These are phyloP conservation scores for Drosophila nr. fundita DNA, from an alignment of 2,888 invertebrate genomes.

Conservation along the genomic window DNA sequence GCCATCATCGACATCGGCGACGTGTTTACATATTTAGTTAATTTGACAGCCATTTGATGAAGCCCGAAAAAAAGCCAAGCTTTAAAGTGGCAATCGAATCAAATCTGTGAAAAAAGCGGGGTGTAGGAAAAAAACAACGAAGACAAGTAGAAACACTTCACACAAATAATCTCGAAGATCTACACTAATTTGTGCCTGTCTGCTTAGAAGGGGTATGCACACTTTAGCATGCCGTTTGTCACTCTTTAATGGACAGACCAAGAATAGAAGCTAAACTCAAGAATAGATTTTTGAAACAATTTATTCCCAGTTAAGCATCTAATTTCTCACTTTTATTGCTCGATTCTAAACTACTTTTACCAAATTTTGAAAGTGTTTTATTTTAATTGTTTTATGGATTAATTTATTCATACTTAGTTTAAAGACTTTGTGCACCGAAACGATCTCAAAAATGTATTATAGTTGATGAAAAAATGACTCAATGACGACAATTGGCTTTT, in stretches of 20 bases:
- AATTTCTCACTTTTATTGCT: not conserved
- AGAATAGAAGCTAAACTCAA: not conserved
- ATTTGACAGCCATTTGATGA: constrained; percentile 71
- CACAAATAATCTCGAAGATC: constrained; percentile 46
- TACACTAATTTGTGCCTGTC: constrained; percentile 2
- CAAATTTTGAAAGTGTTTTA: not conserved
- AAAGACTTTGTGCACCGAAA: not conserved
- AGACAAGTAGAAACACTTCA: constrained; percentile 47
- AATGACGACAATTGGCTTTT: constrained; percentile 16
- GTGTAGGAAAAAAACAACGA: not conserved
- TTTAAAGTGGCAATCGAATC: constrained; percentile 53
- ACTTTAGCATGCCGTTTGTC: constrained; percentile 1
- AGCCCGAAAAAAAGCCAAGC: constrained; percentile 11
- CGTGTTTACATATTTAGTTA: constrained; percentile 61
- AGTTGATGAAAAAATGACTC: not conserved
- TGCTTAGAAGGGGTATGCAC: not conserved
- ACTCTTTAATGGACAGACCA: not conserved
- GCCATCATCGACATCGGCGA: constrained; percentile 16
- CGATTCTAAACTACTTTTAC: not conserved
- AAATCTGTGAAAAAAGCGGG: constrained; percentile 27
- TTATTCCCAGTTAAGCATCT: not conserved
- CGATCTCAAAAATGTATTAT: not conserved
- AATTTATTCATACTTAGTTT: not conserved
- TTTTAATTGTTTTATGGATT: not conserved
- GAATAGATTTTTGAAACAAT: not conserved